A percentile compares a stretch with the other conserved stretches of the same genome.
These are phyloP conservation scores for Hemibagrus wyckioides DNA, from an alignment of 2,113 vertebrate genomes.

Conservation along the genomic window DNA sequence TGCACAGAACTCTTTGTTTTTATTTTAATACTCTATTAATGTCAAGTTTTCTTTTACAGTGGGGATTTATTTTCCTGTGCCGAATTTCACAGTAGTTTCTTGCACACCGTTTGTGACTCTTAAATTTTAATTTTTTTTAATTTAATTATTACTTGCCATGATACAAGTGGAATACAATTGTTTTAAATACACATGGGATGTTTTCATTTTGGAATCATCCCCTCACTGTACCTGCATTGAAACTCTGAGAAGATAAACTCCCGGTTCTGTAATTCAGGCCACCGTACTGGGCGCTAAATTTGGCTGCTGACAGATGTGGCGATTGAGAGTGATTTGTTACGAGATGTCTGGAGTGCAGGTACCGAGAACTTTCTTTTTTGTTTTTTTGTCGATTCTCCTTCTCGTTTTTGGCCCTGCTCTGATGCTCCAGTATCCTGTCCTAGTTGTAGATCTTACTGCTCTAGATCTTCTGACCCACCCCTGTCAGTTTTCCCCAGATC, in stretches of 20 bases:
- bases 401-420: conserved; percentile 23
- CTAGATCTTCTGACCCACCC: conserved; percentile 35
- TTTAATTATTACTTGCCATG: not conserved
- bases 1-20: conserved; percentile 33
- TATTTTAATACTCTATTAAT: not conserved
- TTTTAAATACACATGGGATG: not conserved
- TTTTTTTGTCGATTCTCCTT: not conserved
- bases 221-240: not conserved
- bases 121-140: not conserved
- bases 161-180: not conserved
- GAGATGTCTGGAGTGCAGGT: conserved; percentile 52
- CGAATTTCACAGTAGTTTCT: not conserved
- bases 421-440: conserved; percentile 42
- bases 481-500: conserved; percentile 24
- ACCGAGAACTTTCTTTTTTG: conserved; percentile 3
- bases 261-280: conserved; percentile 61
- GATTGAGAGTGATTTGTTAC: conserved; percentile 55
- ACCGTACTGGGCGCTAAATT: conserved; percentile 59
- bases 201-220: conserved; percentile 8
- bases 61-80: not conserved
- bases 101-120: not conserved
- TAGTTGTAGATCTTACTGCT: conserved; percentile 30
- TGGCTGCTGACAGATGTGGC: conserved; percentile 57
- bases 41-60: not conserved
- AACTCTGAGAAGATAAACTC: conserved; percentile 24